phyloP scores from a whole-genome alignment of 2,797 vertebrate genomes.

The Cyprinella venusta region DNA sequence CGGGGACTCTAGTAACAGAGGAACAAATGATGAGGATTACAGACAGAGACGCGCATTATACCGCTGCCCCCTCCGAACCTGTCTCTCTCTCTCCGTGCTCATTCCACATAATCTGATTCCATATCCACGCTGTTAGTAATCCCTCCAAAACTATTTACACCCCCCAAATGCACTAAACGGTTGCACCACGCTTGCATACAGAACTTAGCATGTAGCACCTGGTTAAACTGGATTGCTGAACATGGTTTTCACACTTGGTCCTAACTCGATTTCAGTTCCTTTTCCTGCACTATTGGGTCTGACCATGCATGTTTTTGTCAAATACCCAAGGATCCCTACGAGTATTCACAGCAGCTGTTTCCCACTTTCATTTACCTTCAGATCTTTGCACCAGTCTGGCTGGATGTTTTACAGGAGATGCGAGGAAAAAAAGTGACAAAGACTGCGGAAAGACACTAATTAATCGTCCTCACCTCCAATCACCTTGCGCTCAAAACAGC shows the following conservation, averaged over 20 bases:
- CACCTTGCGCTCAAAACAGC: background rate
- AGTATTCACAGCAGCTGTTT: background rate
- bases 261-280: background rate
- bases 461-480: background rate
- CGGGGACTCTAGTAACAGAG: constrained; percentile 36
- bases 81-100: constrained; percentile 43
- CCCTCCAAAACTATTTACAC: constrained; percentile 57
- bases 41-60: constrained; percentile 38
- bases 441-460: background rate
- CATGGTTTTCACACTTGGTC: background rate
- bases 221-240: background rate
- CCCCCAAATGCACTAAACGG: constrained; percentile 26
- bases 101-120: constrained; percentile 63
- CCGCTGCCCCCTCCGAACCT: constrained; percentile 19
- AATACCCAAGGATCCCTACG: background rate
- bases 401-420: background rate
- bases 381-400: background rate
- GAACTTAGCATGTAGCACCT: background rate
- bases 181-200: constrained; percentile 18
- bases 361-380: background rate
- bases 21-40: constrained; percentile 41
- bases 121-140: constrained; percentile 55
- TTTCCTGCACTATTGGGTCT: background rate
- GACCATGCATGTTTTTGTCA: background rate
- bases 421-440: background rate